A percentile compares a stretch with the other conserved stretches of the same genome.
Evolutionary conservation across 2,888 invertebrate species (phyloP).

Genomic region (Sinohyriopsis cumingii): DNA sequence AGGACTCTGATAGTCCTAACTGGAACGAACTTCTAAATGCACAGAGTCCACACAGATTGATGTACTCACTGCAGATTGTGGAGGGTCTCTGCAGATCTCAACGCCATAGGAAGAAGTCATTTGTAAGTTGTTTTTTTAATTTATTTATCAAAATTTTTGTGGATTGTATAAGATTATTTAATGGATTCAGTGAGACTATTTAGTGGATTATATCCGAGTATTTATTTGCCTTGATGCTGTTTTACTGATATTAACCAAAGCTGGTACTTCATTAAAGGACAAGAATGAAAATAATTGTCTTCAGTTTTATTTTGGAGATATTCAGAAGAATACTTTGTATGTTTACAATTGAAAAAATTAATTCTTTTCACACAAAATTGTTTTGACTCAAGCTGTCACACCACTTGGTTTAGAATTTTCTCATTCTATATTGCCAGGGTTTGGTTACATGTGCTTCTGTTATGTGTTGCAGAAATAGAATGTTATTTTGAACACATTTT

Average conservation of each 20-base stretch:
- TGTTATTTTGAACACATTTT: no score
- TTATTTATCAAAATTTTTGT: not conserved
- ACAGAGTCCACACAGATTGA: constrained; percentile 91
- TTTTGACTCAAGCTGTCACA: no score
- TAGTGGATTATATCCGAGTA: no score
- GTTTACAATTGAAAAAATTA: no score
- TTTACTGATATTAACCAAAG: not conserved
- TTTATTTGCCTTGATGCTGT: not conserved
- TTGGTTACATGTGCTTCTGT: no score
- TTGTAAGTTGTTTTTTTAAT: constrained; percentile 38
- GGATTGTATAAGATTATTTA: no score
- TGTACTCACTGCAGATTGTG: constrained; percentile 95
- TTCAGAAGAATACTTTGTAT: no score
- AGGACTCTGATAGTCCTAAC: constrained; percentile 33
- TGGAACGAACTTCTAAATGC: constrained; percentile 84
- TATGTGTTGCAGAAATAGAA: no score
- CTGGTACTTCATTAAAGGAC: not conserved
- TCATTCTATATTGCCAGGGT: no score
- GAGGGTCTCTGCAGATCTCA: constrained; percentile 77
- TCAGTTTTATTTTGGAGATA: no score
- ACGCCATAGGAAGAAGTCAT: constrained; percentile 53
- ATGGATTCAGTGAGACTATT: not conserved
- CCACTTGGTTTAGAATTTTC: no score
- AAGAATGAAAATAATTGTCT: not conserved
- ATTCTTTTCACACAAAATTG: no score